A percentile compares a stretch with the other conserved stretches of the same genome.
phyloP scores from a whole-genome alignment of 2,888 invertebrate genomes.

The Seladonia tumulorum region DNA sequence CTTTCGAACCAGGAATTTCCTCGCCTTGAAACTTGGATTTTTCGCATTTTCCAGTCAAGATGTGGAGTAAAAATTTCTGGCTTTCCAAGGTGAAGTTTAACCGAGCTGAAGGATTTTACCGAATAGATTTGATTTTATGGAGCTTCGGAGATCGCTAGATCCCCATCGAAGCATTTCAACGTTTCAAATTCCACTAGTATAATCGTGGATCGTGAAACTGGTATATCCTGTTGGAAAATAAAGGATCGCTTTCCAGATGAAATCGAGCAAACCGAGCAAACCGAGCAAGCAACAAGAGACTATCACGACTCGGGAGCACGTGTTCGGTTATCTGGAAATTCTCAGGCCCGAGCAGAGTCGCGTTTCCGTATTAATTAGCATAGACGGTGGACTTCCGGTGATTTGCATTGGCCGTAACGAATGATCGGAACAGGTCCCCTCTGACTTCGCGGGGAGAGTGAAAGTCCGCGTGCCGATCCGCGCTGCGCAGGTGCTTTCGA shows the following conservation, averaged over 20 bases:
- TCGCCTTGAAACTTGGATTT: too few species aligned
- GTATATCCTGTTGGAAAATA: neutral
- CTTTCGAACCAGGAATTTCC: too few species aligned
- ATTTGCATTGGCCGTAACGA: slow-evolving; percentile 30
- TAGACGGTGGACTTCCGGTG: slow-evolving; percentile 30
- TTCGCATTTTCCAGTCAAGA: too few species aligned
- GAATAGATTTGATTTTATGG: too few species aligned
- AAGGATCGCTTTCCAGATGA: too few species aligned
- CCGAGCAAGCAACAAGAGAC: neutral
- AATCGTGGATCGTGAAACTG: too few species aligned
- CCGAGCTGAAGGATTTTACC: too few species aligned
- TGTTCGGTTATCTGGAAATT: neutral
- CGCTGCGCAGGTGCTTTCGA: slow-evolving; percentile 61
- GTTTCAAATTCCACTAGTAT: neutral
- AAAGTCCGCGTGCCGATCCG: slow-evolving; percentile 53
- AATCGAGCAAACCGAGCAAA: too few species aligned
- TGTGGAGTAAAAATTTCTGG: too few species aligned
- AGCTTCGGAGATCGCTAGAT: too few species aligned
- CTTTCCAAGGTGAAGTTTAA: too few species aligned
- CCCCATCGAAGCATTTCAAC: too few species aligned
- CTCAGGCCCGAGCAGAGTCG: neutral
- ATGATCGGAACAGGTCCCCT: slow-evolving; percentile 29
- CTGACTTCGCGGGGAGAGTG: slow-evolving; percentile 64
- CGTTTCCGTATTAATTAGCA: neutral
- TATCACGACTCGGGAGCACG: neutral